Conservation (phyloP, 2,797 vertebrate species). For the Tokudaia tokunoshimensis region DNA sequence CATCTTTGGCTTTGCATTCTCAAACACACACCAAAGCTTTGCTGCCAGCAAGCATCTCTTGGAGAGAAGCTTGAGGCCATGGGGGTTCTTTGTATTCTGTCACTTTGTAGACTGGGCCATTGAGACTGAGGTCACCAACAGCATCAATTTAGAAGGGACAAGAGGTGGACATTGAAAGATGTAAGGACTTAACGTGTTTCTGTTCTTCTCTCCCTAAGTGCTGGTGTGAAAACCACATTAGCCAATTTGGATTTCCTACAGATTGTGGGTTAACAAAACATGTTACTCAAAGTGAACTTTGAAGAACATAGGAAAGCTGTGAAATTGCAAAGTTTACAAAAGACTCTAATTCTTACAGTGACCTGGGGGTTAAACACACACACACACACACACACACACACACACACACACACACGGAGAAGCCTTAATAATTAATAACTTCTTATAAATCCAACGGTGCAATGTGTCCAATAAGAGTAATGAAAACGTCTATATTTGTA, state of each 20-base stretch:
- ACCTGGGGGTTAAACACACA: slow-evolving; percentile 68
- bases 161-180: slow-evolving; percentile 15
- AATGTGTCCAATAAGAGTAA: slow-evolving; percentile 47
- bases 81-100: slow-evolving; percentile 22
- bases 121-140: neutral
- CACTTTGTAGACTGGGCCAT: slow-evolving; percentile 10
- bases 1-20: slow-evolving; percentile 40
- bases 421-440: slow-evolving; percentile 49
- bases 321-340: slow-evolving; percentile 75
- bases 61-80: neutral
- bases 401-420: neutral
- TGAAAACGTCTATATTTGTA: slow-evolving; percentile 11
- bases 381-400: neutral
- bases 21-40: neutral
- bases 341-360: slow-evolving; percentile 69
- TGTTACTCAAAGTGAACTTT: slow-evolving; percentile 61
- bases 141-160: slow-evolving; percentile 24
- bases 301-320: slow-evolving; percentile 71
- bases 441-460: neutral
- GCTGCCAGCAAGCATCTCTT: slow-evolving; percentile 36
- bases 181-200: neutral
- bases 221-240: neutral
- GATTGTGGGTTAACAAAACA: slow-evolving; percentile 66
- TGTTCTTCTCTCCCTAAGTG: neutral
- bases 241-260: slow-evolving; percentile 66